Evolutionary conservation across 2,113 vertebrate species (phyloP), one percentile per base, ranked within the genome.

Genomic region (Epinephelus moara): DNA sequence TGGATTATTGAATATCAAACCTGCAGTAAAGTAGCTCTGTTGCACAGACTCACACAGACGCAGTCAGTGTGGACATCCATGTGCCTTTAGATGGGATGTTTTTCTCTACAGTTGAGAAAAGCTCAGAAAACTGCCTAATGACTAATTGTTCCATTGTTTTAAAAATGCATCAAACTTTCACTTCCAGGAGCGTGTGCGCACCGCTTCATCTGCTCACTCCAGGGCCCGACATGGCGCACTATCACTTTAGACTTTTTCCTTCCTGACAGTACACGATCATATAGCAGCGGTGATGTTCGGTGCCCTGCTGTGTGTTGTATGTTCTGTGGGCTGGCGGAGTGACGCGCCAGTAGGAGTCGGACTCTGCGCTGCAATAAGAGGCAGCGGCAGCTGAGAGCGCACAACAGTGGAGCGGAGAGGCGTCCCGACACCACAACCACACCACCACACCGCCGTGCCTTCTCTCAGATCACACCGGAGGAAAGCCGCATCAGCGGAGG

Each of bases 351-450:
- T 76, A 92, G 89, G 90, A 86, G 91, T 91, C 85, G 85, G 88
- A 88, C 90, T 94, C 74, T 91, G 73, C 93, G 92, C 96, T 95
- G 94, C 95, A 95, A 97, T 98, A 98, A 97, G 97, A 97, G 97
- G 96, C 96, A 94, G 95, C 94, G 92, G 92, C 93, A 88, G 93
- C 90, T 81, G 89, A 92, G 94, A 92, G 95, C 94, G 94, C 95
- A 93, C 92, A 92, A 89, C 94, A 96, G 95, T 92, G 93, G 84
- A 92, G 61, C 10, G 25, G 50, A 79, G 74, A 90, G 92, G 81
- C 94, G 89, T 94, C 91, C 95, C 47, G 53, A 45, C 76, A 18
- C 4, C 37, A 21, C 57, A 53, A 25, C 42, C 30, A 4, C 75
- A 18, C 8, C 56, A 33, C 4, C 70, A 80, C 82, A 84, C 72